Percentiles rank a stretch among this genome's conserved stretches.
These are phyloP conservation scores for Staurois parvus DNA, from an alignment of 2,797 vertebrate species.

Conservation along the genomic window DNA sequence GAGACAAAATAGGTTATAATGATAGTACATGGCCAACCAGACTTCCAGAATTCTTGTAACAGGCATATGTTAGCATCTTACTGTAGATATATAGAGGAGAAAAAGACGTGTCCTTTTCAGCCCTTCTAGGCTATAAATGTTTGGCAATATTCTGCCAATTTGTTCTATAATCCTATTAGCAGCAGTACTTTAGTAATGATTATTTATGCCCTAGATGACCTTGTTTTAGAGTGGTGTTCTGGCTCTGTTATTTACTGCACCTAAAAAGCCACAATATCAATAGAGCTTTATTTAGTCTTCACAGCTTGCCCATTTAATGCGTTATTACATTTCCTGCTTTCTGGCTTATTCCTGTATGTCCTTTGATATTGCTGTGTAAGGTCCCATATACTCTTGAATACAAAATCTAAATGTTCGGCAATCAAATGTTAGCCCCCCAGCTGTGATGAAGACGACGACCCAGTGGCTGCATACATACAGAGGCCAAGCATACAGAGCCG, in stretches of 20 bases:
- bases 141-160: constrained; percentile 11
- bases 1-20: too few relatives aligned
- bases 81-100: too few relatives aligned
- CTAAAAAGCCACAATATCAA: constrained; percentile 32
- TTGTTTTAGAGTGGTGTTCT: constrained; percentile 37
- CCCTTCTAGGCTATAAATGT: background rate
- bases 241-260: constrained; percentile 14
- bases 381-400: too few relatives aligned
- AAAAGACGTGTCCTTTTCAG: background rate
- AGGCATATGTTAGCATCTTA: too few relatives aligned
- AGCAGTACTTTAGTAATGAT: constrained; percentile 5
- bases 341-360: background rate
- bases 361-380: background rate
- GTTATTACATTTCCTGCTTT: constrained; percentile 18
- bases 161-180: constrained; percentile 26
- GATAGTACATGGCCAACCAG: too few relatives aligned
- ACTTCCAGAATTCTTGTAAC: too few relatives aligned
- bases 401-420: background rate
- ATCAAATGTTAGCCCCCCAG: too few relatives aligned
- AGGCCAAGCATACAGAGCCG: too few relatives aligned
- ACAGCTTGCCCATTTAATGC: background rate
- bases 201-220: constrained; percentile 28
- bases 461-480: too few relatives aligned
- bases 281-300: constrained; percentile 3
- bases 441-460: too few relatives aligned